Percentiles rank a stretch among this genome's conserved stretches.
phyloP scores from a whole-genome alignment of 2,113 vertebrate species.

The Arenaria interpres region DNA sequence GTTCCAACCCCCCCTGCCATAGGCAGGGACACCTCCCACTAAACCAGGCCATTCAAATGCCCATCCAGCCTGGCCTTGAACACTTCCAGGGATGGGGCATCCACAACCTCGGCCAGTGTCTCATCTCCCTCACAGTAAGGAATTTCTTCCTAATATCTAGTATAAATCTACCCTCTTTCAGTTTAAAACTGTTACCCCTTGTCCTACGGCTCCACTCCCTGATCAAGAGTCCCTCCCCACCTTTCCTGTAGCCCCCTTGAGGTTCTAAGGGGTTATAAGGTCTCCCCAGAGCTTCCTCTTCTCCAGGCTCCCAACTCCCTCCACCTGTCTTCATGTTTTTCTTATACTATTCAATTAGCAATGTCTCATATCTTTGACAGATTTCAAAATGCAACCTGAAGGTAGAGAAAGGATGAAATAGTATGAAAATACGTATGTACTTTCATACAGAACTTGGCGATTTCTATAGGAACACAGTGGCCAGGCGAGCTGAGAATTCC shows the following conservation, averaged over 20 bases:
- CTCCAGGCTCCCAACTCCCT: not conserved
- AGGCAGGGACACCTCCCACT: not conserved
- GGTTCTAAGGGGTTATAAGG: not conserved
- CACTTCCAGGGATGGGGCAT: not conserved
- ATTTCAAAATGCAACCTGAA: not conserved
- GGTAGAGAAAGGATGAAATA: not conserved
- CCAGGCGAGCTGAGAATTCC: rapidly evolving
- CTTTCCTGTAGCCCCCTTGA: not conserved
- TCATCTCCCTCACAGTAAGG: not conserved
- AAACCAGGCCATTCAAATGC: not conserved
- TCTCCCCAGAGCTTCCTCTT: not conserved
- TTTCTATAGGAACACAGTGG: not conserved
- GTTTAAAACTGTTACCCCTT: not conserved
- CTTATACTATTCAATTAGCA: not conserved
- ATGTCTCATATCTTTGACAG: not conserved
- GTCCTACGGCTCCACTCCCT: not conserved
- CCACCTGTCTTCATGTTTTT: not conserved
- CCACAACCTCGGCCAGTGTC: not conserved
- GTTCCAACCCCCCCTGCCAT: not conserved
- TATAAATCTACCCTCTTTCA: not conserved
- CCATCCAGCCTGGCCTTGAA: not conserved
- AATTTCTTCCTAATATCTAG: not conserved
- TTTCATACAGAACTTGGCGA: not conserved
- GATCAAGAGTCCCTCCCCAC: not conserved
- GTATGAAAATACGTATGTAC: rapidly evolving